Conservation (phyloP, 37 sponge, comb jelly and placozoan genomes). For the Spongilla lacustris region DNA sequence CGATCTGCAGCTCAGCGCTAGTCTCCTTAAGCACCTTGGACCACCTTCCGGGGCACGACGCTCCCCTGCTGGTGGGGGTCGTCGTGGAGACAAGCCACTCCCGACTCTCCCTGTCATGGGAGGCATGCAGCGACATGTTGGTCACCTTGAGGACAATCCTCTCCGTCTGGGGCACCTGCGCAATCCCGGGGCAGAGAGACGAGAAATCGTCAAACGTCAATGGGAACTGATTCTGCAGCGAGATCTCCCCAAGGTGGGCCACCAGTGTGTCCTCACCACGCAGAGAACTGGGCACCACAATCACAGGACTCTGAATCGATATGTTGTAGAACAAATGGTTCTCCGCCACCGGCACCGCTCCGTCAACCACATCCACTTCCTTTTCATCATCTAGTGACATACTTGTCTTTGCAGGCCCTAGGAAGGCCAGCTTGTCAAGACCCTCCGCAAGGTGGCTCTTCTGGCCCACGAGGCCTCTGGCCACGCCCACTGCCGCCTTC, state of each 20-base stretch:
- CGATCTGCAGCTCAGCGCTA: constrained; percentile 32
- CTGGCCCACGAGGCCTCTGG: constrained; percentile 71
- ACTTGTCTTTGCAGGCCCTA: constrained; percentile 4
- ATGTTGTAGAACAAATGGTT: constrained; percentile 42
- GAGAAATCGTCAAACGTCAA: neutral
- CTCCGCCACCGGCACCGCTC: neutral
- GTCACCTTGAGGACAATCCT: constrained; percentile 22
- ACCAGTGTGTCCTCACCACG: constrained; percentile 55
- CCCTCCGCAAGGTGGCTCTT: constrained; percentile 51
- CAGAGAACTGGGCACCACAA: constrained; percentile 62
- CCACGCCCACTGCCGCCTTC: constrained; percentile 86
- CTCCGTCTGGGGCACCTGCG: constrained; percentile 7
- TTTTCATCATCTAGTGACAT: neutral
- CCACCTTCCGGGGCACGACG: constrained; percentile 13
- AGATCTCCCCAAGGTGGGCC: constrained; percentile 83
- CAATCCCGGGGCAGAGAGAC: neutral
- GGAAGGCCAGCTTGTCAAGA: constrained; percentile 34
- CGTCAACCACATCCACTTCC: constrained; percentile 29
- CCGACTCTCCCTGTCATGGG: constrained; percentile 50
- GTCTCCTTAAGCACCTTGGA: constrained; percentile 64
- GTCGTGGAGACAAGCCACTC: constrained; percentile 22
- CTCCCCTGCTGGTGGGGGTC: neutral
- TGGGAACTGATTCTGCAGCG: constrained; percentile 58
- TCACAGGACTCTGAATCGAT: constrained; percentile 68
- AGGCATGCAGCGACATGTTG: constrained; percentile 58